Base-by-base conservation (phyloP, 2,113 vertebrate species). In the Pteruthius melanotis region DNA sequence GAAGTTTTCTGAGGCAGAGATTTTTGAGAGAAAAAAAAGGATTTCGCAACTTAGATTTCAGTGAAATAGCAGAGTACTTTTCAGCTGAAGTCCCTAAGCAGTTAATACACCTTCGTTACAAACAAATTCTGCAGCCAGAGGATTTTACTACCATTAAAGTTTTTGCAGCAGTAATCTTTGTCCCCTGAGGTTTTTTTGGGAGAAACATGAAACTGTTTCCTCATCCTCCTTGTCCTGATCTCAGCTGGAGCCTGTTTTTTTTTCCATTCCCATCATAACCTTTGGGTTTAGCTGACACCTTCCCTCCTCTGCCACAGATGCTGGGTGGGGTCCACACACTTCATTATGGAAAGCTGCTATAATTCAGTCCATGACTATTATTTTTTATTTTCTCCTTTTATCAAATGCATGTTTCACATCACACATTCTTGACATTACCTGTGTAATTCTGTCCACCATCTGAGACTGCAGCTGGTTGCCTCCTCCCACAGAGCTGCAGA, bases 191-290 rank as follows among this genome's bases (percentile, higher is more conserved):
- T 30, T 83, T 86, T 90, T 37, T 79, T 71, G 80, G 93, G 83
- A 97, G 92, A 91, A 97, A 96, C 88, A 91, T 88, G 90, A 96
- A 96, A 94, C 92, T 63, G 20, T 93, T 94, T 96, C 79, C 92
- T 95, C 79, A 90, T 92, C 79, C 76, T 96, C 52, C 60, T 52
- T 89, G 79, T 93, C 52, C 76, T 86, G 35, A 64, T 90, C 91
- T 95, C 94, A 74, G 90, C 91, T 95, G 94, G 92, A 96, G 89
- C 65, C 90, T 93, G 75, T 8, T 87, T 95, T 96, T 96, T 90
- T 96, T 96, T 94, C 88, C 93, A 96, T 94, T 95, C 52, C 68
- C 68, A 68, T 86, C 61, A 40, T 70, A 90, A 92, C 52, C 80
- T 94, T 75, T 66, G 79, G 35, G 64, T 92, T 94, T 78, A 87